These are phyloP conservation scores for Epirrhoe alternata DNA, from an alignment of 2,888 invertebrate genomes.

Conservation along the genomic window DNA sequence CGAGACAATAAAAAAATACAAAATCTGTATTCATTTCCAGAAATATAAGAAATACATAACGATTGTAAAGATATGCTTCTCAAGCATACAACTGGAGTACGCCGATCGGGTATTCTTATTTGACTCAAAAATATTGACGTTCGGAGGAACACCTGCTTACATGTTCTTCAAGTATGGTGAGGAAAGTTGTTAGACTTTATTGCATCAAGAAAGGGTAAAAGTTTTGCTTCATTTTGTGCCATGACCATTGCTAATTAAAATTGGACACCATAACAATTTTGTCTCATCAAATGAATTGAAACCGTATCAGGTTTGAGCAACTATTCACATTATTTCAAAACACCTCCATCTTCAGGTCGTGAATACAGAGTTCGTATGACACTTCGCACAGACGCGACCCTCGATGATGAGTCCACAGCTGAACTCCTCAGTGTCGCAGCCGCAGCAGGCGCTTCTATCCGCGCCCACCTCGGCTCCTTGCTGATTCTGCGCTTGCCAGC, in stretches of 20 bases:
- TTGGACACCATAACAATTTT: no score
- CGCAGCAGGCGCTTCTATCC: conserved; percentile 58
- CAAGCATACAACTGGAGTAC: conserved; percentile 61
- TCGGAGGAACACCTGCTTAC: conserved; percentile 75
- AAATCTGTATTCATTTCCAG: conserved; percentile 46
- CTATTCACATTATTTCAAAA: no score
- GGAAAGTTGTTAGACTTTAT: conserved; percentile 5
- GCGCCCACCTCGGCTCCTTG: conserved; percentile 68
- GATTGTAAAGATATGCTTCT: conserved; percentile 57
- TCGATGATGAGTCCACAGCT: conserved; percentile 46
- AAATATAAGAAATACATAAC: conserved; percentile 62
- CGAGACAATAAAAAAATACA: background rate
- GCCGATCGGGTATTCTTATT: conserved; percentile 72
- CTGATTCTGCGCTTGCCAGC: conserved; percentile 67
- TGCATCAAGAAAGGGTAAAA: no score
- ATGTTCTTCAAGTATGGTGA: conserved; percentile 75
- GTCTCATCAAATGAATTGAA: no score
- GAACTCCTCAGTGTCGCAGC: conserved; percentile 52
- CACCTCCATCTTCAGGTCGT: conserved; percentile 48
- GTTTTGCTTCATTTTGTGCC: no score
- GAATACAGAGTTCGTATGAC: conserved; percentile 66
- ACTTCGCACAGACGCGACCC: conserved; percentile 50
- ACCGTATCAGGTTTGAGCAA: no score
- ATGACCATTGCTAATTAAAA: no score
- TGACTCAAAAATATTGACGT: conserved; percentile 61